Percentiles rank a stretch among this genome's conserved stretches.
phyloP scores from a whole-genome alignment of 2,888 invertebrate genomes.

The Nomada flava region DNA sequence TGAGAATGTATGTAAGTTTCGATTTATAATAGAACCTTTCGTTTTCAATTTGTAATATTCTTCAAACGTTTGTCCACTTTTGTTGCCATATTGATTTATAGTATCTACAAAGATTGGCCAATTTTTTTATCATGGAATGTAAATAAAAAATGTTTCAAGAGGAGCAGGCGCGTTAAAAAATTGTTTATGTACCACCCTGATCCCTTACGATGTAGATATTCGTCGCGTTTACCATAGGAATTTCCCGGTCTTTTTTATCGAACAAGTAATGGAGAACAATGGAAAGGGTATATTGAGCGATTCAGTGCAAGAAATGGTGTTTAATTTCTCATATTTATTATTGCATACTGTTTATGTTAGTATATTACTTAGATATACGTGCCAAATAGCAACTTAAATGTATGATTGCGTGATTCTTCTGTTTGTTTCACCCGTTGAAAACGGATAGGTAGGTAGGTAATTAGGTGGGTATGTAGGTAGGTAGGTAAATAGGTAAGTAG shows the following conservation, averaged over 20 bases:
- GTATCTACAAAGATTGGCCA: slow-evolving; percentile 8
- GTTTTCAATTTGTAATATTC: slow-evolving; percentile 7
- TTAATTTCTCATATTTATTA: slow-evolving; percentile 83
- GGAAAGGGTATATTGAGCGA: slow-evolving; percentile 7
- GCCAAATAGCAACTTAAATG: slow-evolving; percentile 84
- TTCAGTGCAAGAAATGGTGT: slow-evolving; percentile 41
- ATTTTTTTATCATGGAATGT: slow-evolving; percentile 47
- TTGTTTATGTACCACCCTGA: neutral
- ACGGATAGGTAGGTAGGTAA: slow-evolving; percentile 67
- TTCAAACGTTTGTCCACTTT: slow-evolving; percentile 16
- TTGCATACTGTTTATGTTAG: slow-evolving; percentile 84
- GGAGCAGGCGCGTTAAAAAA: neutral
- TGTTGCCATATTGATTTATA: slow-evolving; percentile 2
- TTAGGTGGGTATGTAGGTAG: slow-evolving; percentile 58
- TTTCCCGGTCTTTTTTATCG: neutral
- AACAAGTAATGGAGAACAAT: neutral
- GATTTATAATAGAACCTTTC: neutral
- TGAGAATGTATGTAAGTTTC: neutral
- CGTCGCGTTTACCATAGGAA: no score
- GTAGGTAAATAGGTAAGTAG: slow-evolving; percentile 56
- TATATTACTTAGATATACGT: slow-evolving; percentile 84
- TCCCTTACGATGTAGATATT: neutral
- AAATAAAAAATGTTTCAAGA: slow-evolving; percentile 59
- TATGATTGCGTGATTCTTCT: slow-evolving; percentile 84
- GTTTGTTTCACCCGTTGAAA: slow-evolving; percentile 80